Evolutionary conservation across 2,888 invertebrate species (phyloP).

Genomic region (Bombyx huttoni): DNA sequence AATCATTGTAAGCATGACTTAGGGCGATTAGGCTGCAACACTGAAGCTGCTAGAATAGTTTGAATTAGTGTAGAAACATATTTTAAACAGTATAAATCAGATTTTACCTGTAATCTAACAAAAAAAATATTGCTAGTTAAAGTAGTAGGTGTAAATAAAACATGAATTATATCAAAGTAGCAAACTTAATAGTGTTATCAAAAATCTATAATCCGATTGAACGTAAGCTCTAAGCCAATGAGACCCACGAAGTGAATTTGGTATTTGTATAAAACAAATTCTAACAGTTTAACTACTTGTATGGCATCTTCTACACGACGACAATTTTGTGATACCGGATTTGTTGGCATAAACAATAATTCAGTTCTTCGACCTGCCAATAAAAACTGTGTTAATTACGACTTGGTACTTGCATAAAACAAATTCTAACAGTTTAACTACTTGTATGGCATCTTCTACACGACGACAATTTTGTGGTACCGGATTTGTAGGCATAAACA

Average conservation of each 20-base stretch:
- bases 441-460: too few species aligned
- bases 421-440: slow-evolving; percentile 10
- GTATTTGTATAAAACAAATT: not conserved
- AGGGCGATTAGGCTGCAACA: not conserved
- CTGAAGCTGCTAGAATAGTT: not conserved
- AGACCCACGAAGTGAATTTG: slow-evolving; percentile 40
- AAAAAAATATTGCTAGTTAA: not conserved
- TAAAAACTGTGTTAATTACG: too few species aligned
- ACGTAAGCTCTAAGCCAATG: slow-evolving; percentile 43
- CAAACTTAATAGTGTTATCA: slow-evolving; percentile 29
- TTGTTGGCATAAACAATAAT: too few species aligned
- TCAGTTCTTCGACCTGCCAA: too few species aligned
- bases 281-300: slow-evolving; percentile 10
- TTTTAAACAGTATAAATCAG: not conserved
- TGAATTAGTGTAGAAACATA: not conserved
- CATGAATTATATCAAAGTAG: not conserved
- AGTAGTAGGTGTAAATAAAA: not conserved
- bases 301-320: too few species aligned
- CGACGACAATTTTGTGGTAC: too few species aligned
- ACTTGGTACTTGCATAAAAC: not conserved
- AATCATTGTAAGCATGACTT: not conserved
- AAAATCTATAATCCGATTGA: slow-evolving; percentile 32
- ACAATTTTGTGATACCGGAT: too few species aligned
- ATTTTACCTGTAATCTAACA: not conserved
- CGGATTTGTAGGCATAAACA: too few species aligned